These are phyloP conservation scores for Micromussa lordhowensis DNA, from an alignment of 92 coral and sea anemone species.

Conservation along the genomic window DNA sequence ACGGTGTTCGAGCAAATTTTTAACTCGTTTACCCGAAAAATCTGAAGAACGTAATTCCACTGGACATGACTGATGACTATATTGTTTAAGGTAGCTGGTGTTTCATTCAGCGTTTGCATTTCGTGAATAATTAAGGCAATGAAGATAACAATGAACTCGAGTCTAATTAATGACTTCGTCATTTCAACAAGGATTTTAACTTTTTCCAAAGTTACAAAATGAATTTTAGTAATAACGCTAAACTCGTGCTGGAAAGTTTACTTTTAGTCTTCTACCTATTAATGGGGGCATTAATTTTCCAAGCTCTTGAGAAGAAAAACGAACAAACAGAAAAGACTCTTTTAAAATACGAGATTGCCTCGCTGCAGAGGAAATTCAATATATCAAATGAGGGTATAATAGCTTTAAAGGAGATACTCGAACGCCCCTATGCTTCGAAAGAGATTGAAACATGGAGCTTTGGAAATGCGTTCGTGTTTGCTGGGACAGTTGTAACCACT, in stretches of 20 bases:
- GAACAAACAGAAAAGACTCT: neutral
- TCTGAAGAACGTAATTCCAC: neutral
- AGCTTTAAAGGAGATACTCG: neutral
- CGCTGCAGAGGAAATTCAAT: neutral
- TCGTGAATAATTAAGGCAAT: neutral
- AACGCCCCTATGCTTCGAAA: neutral
- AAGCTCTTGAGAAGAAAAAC: constrained; percentile 17
- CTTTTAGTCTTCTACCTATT: neutral
- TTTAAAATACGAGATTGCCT: neutral
- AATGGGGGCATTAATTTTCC: constrained; percentile 22
- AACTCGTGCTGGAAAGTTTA: neutral
- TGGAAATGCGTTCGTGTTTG: constrained; percentile 37
- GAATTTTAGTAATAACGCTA: neutral
- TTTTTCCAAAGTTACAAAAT: neutral
- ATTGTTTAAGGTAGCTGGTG: constrained; percentile 8
- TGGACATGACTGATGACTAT: neutral
- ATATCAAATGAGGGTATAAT: neutral
- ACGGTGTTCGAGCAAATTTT: neutral
- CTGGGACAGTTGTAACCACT: constrained; percentile 26
- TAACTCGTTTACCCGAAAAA: neutral
- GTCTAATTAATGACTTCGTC: neutral
- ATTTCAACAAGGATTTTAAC: neutral
- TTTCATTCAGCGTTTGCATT: neutral
- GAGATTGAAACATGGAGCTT: constrained; percentile 22
- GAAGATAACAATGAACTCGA: neutral